Percentiles rank a stretch among this genome's conserved stretches.
These are phyloP conservation scores for Stomorhina lunata DNA, from an alignment of 2,888 invertebrate species.

Conservation along the genomic window DNA sequence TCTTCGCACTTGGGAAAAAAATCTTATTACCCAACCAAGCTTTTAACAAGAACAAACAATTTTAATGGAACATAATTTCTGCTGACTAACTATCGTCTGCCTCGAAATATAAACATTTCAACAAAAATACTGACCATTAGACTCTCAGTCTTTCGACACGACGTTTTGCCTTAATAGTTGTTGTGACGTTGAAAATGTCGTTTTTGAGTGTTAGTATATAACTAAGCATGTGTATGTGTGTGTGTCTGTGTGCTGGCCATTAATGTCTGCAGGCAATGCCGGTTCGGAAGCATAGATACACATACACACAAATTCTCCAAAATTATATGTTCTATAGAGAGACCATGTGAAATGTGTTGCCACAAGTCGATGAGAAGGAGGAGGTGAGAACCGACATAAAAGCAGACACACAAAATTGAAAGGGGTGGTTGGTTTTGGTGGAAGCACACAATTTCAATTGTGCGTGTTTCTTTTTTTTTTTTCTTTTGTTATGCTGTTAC, in stretches of 20 bases:
- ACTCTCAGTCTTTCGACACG: neutral
- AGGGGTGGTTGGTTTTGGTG: no score
- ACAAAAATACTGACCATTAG: neutral
- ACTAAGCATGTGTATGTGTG: neutral
- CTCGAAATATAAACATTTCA: neutral
- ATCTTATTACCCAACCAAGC: neutral
- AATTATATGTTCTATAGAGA: neutral
- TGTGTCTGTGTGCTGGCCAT: neutral
- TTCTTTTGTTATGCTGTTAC: neutral
- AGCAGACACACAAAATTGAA: neutral
- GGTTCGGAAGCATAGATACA: neutral
- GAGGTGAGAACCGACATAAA: no score
- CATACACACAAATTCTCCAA: neutral
- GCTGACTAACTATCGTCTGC: slow-evolving; percentile 2
- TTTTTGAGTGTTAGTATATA: neutral
- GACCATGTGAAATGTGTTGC: slow-evolving; percentile 5
- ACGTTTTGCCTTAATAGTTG: neutral
- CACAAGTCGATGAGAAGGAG: neutral
- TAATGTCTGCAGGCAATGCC: slow-evolving; percentile 35
- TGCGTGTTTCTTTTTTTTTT: slow-evolving; percentile 40
- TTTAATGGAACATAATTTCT: neutral
- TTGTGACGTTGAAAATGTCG: slow-evolving; percentile 10
- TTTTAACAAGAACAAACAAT: neutral
- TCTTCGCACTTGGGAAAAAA: neutral
- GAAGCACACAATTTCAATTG: neutral